These are phyloP conservation scores for Archocentrus centrarchus DNA, from an alignment of 2,113 vertebrate genomes.

Conservation along the genomic window DNA sequence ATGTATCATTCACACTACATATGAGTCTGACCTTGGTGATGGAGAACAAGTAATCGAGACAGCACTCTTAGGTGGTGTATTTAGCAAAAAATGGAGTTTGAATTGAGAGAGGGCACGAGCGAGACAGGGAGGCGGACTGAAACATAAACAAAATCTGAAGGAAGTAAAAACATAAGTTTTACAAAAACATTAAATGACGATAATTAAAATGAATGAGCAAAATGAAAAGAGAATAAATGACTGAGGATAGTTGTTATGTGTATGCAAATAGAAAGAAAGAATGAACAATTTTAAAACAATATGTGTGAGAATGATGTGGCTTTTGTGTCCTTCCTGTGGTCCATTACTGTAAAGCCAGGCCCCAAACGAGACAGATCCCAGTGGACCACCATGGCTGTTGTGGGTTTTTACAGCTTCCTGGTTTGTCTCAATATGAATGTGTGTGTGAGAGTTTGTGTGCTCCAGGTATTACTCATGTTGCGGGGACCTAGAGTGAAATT, in stretches of 20 bases:
- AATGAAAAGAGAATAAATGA: neutral
- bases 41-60: constrained; percentile 8
- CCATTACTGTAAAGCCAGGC: constrained; percentile 57
- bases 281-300: neutral
- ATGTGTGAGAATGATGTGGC: constrained; percentile 35
- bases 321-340: constrained; percentile 55
- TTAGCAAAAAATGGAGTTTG: neutral
- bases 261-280: neutral
- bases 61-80: neutral
- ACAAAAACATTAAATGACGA: neutral
- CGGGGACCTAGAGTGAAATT: neutral
- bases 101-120: neutral
- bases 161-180: neutral
- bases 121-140: neutral
- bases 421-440: constrained; percentile 26
- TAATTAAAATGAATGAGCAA: neutral
- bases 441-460: constrained; percentile 7
- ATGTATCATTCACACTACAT: constrained; percentile 24
- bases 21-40: constrained; percentile 40
- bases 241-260: neutral
- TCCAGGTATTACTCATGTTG: neutral
- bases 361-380: constrained; percentile 49
- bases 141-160: neutral
- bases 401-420: constrained; percentile 64
- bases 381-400: constrained; percentile 58